Conservation (phyloP, 1,140 invertebrate species). For the Centruroides vittatus region DNA sequence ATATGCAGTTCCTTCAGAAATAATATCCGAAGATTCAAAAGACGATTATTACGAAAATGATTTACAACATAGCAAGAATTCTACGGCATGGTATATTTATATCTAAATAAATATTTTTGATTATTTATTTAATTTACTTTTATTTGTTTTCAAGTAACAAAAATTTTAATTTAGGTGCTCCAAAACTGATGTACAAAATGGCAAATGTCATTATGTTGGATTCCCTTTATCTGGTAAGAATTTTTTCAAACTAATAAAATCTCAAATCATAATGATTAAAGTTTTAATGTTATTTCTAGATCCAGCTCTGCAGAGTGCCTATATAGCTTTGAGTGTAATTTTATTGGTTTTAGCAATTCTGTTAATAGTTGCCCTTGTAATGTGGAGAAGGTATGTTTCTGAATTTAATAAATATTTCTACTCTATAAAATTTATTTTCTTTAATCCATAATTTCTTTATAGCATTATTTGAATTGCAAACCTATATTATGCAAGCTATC, state of each 20-base stretch:
- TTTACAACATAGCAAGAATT: too few species aligned
- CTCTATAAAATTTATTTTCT: too few species aligned
- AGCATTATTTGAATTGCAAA: too few species aligned
- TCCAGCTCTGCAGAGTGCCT: conserved; percentile 12
- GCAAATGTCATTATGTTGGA: conserved; percentile 11
- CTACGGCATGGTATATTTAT: too few species aligned
- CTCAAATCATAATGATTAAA: background rate
- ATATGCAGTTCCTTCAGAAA: background rate
- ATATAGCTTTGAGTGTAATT: conserved; percentile 14
- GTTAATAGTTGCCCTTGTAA: conserved; percentile 6
- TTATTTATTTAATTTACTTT: background rate
- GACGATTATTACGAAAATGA: background rate
- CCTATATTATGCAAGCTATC: too few species aligned
- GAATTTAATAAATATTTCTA: too few species aligned
- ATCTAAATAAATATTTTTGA: background rate
- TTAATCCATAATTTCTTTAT: too few species aligned
- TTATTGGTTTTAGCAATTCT: conserved; percentile 6
- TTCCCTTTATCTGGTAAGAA: conserved; percentile 9
- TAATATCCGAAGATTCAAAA: background rate
- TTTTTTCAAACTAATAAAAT: background rate
- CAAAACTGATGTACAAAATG: conserved; percentile 5
- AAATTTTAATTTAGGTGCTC: conserved; percentile 2
- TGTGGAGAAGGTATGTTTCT: conserved; percentile 27
- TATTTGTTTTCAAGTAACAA: background rate
- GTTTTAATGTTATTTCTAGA: conserved; percentile 2